A percentile compares a stretch with the other conserved stretches of the same genome.
These are phyloP conservation scores for Stenodera caucasica DNA, from an alignment of 2,888 invertebrate species.

Conservation along the genomic window DNA sequence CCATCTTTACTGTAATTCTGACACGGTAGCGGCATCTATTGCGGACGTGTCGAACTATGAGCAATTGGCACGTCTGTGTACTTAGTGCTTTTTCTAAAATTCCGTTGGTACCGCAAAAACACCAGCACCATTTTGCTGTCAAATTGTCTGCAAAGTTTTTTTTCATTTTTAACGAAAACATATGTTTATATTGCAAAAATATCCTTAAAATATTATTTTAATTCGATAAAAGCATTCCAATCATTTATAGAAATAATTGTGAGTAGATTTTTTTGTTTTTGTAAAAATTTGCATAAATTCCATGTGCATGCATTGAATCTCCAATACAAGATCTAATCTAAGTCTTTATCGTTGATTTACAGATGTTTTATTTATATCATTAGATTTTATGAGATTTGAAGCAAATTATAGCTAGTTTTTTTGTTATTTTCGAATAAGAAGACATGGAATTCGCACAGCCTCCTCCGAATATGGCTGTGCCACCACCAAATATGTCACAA, in stretches of 20 bases:
- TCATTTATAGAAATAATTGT: background rate
- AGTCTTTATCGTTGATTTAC: no score
- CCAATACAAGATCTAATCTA: no score
- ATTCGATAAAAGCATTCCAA: background rate
- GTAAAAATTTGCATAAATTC: background rate
- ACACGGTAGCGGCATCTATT: background rate
- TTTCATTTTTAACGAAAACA: background rate
- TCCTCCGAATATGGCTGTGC: conserved; percentile 58
- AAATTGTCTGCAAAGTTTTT: background rate
- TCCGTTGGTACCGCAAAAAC: background rate
- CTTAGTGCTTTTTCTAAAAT: background rate
- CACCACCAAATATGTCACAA: conserved; percentile 40
- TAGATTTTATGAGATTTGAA: no score
- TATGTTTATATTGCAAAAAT: background rate
- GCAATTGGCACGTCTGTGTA: background rate
- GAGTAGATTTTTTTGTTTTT: background rate
- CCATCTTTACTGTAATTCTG: no score
- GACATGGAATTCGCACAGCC: conserved; percentile 52
- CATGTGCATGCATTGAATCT: no score
- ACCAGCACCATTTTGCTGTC: background rate
- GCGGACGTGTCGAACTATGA: background rate
- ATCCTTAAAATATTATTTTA: background rate
- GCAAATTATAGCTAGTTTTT: no score
- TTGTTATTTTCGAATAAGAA: background rate
- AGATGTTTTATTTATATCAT: no score